Base-by-base conservation (phyloP, 2,888 invertebrate genomes). In the Bombylius major region DNA sequence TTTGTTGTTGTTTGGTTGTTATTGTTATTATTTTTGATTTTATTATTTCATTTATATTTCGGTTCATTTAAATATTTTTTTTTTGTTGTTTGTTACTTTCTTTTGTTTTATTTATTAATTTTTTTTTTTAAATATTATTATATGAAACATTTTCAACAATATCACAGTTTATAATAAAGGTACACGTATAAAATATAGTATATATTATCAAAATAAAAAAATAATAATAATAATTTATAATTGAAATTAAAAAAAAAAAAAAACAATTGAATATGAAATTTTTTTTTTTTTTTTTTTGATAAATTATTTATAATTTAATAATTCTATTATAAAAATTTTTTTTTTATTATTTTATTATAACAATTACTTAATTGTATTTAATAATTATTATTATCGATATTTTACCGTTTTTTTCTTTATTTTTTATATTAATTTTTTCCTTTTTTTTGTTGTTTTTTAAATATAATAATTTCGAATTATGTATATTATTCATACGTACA, bases 101-200 rank as follows among this genome's bases (percentile, higher is more conserved):
- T 42, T 45, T 53, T 34, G n/a, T 45, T 54, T 53, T 2, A 48
- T 33, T 34, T 51, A 39, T 34, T 55, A 55, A 44, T 33, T 34
- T 51, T 46, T 34, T 55, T 51, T 42, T 49, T 32, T 44, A 54
- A 50, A 55, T 49, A 57, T 50, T 36, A 51, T n/a, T 55, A 46
- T 47, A n/a, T 47, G 31, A 42, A 49, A 50, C 55, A 57, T 50
- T 52, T 54, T 58, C 54, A 60, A 60, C 56, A 60, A 58, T 60
- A 60, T 60, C 60, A 60, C 60, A 60, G 60, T 59, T 57, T 57
- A 44, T 48, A 53, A 45, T 46, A 45, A 47, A 60, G 60, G 60
- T 60, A 60, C 60, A 54, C 51, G 59, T 59, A 56, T 52, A 50
- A 54, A 54, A 54, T 51, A 53, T 36, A 23, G 23, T 23, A 23